phyloP scores from a whole-genome alignment of 2,113 vertebrate species.

The Hemichromis elongatus region DNA sequence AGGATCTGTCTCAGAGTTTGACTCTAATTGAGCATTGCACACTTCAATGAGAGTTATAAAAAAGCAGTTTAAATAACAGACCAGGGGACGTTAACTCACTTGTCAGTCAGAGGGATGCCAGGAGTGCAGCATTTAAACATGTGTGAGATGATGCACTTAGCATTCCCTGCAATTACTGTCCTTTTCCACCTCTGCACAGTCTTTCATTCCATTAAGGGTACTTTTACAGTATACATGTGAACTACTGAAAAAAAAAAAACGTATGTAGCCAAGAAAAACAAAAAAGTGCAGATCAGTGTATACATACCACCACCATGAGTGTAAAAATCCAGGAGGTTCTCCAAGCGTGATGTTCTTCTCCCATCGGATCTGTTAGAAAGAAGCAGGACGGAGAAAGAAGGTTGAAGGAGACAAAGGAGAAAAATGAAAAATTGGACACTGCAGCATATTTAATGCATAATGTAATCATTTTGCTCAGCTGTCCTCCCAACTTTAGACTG shows the following conservation, averaged over 20 bases:
- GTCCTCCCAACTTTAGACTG: constrained; percentile 30
- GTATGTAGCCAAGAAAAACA: background rate
- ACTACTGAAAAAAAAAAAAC: background rate
- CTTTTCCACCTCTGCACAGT: constrained; percentile 41
- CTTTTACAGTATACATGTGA: constrained; percentile 18
- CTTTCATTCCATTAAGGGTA: constrained; percentile 27
- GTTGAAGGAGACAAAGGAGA: constrained; percentile 14
- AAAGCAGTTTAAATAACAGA: constrained; percentile 19
- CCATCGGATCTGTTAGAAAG: constrained; percentile 71
- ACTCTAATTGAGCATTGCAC: constrained; percentile 1
- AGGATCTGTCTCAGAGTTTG: background rate
- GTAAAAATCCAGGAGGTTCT: constrained; percentile 77
- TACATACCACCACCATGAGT: constrained; percentile 79
- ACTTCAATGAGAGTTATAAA: background rate
- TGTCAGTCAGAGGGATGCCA: constrained; percentile 39
- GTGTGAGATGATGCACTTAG: constrained; percentile 46
- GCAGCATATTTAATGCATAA: constrained; percentile 61
- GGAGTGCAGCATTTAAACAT: background rate
- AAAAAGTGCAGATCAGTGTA: background rate
- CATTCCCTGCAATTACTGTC: constrained; percentile 60
- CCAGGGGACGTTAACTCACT: constrained; percentile 16
- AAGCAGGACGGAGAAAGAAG: background rate
- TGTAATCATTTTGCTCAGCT: constrained; percentile 46
- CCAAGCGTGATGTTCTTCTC: constrained; percentile 78
- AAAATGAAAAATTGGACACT: constrained; percentile 27